phyloP scores from a whole-genome alignment of 92 coral and sea anemone species.

The Heliopora coerulea region DNA sequence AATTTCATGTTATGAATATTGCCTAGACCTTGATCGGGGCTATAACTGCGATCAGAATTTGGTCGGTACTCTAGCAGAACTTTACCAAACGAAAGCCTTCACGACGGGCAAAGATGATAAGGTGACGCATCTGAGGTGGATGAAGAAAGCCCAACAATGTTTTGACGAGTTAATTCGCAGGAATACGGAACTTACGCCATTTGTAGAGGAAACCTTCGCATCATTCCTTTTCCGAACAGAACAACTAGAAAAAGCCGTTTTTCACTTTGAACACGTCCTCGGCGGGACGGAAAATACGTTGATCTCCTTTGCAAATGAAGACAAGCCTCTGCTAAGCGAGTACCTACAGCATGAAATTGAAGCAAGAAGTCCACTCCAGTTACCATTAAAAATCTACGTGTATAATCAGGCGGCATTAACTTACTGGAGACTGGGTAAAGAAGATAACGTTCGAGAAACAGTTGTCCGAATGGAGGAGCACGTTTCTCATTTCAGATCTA shows the following conservation, averaged over 20 bases:
- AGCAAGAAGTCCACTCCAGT: not conserved
- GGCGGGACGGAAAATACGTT: not conserved
- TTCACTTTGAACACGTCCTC: not conserved
- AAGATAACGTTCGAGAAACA: not conserved
- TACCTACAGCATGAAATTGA: conserved; percentile 20
- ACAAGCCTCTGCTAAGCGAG: conserved; percentile 24
- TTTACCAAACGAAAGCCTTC: conserved; percentile 20
- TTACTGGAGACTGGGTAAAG: not conserved
- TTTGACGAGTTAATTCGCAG: not conserved
- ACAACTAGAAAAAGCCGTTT: conserved; percentile 7
- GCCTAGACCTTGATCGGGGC: not conserved
- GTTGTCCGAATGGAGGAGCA: conserved; percentile 9
- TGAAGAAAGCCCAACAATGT: not conserved
- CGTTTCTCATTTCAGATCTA: not conserved
- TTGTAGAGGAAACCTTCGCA: not conserved
- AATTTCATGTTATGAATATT: conserved; percentile 9
- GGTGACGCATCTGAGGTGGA: conserved; percentile 2
- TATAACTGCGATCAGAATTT: not conserved
- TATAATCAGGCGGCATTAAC: not conserved
- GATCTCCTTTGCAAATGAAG: not conserved
- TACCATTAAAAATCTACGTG: conserved; percentile 21
- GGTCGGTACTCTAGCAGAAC: conserved; percentile 17
- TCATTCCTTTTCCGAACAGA: conserved; percentile 1
- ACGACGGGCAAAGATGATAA: not conserved
- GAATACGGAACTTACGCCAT: not conserved